phyloP scores from a whole-genome alignment of 2,797 vertebrate species.

The Psittacula derbiana region DNA sequence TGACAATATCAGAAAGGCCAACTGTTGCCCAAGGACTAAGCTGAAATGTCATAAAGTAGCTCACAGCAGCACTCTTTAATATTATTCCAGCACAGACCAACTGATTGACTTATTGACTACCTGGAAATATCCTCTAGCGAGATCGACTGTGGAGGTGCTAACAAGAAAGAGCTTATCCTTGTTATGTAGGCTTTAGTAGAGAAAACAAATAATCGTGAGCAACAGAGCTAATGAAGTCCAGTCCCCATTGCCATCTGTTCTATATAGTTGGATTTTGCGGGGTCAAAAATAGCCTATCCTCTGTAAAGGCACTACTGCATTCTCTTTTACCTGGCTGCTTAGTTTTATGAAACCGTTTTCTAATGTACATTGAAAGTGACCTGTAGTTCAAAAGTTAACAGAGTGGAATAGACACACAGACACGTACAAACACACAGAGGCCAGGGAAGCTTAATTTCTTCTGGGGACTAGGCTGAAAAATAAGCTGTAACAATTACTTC shows the following conservation, averaged over 20 bases:
- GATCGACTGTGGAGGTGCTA: not conserved
- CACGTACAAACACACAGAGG: not conserved
- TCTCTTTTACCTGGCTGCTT: not conserved
- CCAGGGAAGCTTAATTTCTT: not conserved
- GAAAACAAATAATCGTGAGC: slow-evolving; percentile 7
- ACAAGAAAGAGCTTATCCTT: not conserved
- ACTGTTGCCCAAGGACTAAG: not conserved
- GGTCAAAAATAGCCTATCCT: not conserved
- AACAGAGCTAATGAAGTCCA: not conserved
- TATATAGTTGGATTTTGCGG: not conserved
- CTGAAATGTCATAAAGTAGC: not conserved
- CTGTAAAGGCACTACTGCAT: not conserved
- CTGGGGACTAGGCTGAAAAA: not conserved
- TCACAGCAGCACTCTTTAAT: not conserved
- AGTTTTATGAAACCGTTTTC: not conserved
- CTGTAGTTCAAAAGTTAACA: not conserved
- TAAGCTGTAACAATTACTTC: not conserved
- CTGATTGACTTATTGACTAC: not conserved
- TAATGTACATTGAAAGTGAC: not conserved
- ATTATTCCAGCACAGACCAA: not conserved
- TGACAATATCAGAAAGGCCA: not conserved
- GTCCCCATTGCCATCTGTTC: not conserved
- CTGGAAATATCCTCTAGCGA: not conserved
- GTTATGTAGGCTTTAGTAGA: not conserved
- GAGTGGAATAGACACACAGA: not conserved